Evolutionary conservation across 37 sponge, comb jelly and placozoan genomes (phyloP).

Genomic region (Bolinopsis microptera): DNA sequence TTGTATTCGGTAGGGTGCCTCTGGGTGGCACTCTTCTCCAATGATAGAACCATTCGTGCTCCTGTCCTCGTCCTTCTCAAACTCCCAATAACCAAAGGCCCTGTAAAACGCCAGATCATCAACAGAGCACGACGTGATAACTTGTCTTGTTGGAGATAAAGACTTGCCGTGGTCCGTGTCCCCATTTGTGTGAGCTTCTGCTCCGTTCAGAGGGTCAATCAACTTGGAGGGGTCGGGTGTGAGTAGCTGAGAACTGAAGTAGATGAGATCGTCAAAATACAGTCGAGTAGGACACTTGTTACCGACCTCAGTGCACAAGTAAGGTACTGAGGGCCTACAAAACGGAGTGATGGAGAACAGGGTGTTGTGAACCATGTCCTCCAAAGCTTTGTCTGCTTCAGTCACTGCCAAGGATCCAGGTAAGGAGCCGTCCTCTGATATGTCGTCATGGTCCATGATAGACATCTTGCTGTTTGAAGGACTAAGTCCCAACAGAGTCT

Average conservation of each 20-base stretch:
- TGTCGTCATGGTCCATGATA: background rate
- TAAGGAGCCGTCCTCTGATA: background rate
- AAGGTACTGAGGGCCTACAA: slow-evolving; percentile 17
- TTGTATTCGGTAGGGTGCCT: slow-evolving; percentile 21
- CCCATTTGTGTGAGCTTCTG: background rate
- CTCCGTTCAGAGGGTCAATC: background rate
- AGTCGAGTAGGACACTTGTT: slow-evolving; percentile 29
- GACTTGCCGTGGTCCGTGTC: background rate
- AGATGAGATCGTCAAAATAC: slow-evolving; percentile 42
- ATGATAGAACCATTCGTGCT: background rate
- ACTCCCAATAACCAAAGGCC: slow-evolving; percentile 62
- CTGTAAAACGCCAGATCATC: slow-evolving; percentile 58
- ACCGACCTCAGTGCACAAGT: slow-evolving; percentile 27
- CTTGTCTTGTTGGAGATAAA: background rate
- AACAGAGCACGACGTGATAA: background rate
- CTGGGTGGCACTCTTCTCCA: slow-evolving; percentile 30
- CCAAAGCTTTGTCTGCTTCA: background rate
- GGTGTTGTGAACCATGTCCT: background rate
- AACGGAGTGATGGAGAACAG: slow-evolving; percentile 60
- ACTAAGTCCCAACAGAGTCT: background rate
- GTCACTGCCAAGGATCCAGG: background rate
- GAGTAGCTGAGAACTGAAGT: background rate
- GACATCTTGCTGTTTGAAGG: background rate
- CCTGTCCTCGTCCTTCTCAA: slow-evolving; percentile 29
- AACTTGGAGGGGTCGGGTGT: background rate